These are phyloP conservation scores for Onychostoma macrolepis DNA, from an alignment of 2,113 vertebrate genomes.

Conservation along the genomic window DNA sequence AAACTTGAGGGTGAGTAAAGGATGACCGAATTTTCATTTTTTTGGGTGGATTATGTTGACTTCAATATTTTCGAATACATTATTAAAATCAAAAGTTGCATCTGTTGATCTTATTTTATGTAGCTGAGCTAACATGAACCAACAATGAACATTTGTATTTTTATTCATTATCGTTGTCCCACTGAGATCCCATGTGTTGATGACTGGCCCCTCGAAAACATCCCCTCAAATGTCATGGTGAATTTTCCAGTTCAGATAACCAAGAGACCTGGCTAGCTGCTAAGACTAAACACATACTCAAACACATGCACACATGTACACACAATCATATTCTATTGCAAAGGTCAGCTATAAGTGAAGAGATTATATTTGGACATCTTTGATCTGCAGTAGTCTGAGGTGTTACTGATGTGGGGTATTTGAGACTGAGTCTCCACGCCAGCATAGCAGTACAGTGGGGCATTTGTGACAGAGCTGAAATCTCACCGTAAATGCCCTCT, in stretches of 20 bases:
- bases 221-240: background rate
- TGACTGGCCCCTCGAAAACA: background rate
- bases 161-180: background rate
- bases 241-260: slow-evolving; percentile 16
- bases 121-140: background rate
- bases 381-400: slow-evolving; percentile 21
- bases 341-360: slow-evolving; percentile 50
- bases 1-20: background rate
- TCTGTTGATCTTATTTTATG: background rate
- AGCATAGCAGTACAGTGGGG: background rate
- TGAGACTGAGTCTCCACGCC: background rate
- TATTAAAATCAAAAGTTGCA: no score
- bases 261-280: slow-evolving; percentile 17
- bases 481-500: background rate
- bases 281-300: slow-evolving; percentile 62
- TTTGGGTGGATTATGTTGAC: background rate
- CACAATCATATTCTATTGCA: slow-evolving; percentile 24
- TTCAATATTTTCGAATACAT: no score
- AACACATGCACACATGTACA: background rate
- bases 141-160: background rate
- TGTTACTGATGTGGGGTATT: slow-evolving; percentile 24
- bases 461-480: slow-evolving; percentile 9
- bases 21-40: background rate
- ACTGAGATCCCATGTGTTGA: background rate
- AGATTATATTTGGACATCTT: slow-evolving; percentile 56